phyloP scores from a whole-genome alignment of 92 coral and sea anemone species.

The Pocillopora meandrina region DNA sequence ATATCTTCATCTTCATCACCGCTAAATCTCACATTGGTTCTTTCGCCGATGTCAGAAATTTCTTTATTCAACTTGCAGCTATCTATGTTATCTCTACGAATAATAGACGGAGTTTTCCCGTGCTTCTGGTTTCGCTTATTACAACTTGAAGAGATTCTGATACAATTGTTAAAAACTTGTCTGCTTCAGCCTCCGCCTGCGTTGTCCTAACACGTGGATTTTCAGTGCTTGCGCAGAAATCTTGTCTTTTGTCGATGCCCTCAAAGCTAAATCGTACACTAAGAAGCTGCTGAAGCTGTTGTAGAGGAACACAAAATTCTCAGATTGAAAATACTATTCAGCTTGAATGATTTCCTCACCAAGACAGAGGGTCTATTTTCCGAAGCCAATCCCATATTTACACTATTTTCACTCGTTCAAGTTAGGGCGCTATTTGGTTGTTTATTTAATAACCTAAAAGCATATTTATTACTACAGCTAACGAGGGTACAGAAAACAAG shows the following conservation, averaged over 20 bases:
- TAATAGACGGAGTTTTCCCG: neutral
- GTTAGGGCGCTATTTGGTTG: too few relatives aligned
- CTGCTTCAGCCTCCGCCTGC: slow-evolving; percentile 5
- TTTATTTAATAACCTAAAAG: too few relatives aligned
- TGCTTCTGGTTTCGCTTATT: neutral
- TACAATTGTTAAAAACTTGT: neutral
- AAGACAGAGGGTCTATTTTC: neutral
- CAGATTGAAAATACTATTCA: neutral
- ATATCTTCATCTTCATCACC: slow-evolving; percentile 11
- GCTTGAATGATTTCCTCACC: neutral
- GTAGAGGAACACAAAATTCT: neutral
- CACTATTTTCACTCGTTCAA: too few relatives aligned
- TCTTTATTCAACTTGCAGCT: slow-evolving; percentile 29
- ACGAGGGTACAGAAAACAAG: too few relatives aligned
- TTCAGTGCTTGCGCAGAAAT: neutral
- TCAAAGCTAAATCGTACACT: slow-evolving; percentile 40
- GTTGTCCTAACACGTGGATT: neutral
- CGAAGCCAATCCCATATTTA: too few relatives aligned
- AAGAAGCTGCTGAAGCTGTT: slow-evolving; percentile 64
- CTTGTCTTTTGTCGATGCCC: slow-evolving; percentile 2
- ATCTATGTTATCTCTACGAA: slow-evolving; percentile 34
- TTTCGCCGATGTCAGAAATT: slow-evolving; percentile 4
- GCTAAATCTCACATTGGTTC: slow-evolving; percentile 26
- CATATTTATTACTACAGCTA: too few relatives aligned
- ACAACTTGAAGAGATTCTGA: neutral